phyloP scores from a whole-genome alignment of 2,113 vertebrate genomes.

The Limanda limanda region DNA sequence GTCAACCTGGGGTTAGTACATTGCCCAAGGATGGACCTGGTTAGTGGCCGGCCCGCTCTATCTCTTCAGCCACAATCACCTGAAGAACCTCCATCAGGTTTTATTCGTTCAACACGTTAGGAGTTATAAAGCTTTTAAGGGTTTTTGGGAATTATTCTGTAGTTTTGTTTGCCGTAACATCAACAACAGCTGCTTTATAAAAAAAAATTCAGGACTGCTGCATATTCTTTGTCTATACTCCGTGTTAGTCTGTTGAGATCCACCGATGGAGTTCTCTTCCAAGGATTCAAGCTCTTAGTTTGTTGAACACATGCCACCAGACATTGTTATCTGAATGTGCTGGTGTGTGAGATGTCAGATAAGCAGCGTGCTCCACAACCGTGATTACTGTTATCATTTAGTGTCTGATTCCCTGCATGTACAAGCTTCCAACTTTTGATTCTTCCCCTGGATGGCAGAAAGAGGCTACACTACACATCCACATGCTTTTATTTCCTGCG shows the following conservation, averaged over 20 bases:
- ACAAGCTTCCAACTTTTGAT: background rate
- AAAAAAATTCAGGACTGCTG: background rate
- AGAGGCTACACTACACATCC: background rate
- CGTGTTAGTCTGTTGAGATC: background rate
- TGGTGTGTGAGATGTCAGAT: background rate
- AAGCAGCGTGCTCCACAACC: background rate
- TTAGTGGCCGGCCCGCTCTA: no score
- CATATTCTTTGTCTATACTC: background rate
- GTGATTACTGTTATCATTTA: background rate
- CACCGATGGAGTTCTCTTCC: conserved; percentile 7
- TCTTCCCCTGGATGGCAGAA: conserved; percentile 2
- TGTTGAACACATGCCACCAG: background rate
- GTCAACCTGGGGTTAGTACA: no score
- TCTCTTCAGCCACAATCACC: no score
- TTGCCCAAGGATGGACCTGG: no score
- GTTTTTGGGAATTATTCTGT: background rate
- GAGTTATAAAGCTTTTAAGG: background rate
- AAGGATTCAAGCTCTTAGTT: background rate
- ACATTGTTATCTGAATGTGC: background rate
- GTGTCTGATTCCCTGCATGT: no score
- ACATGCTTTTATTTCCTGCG: background rate
- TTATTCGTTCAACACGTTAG: background rate
- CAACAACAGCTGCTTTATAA: background rate
- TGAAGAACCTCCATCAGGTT: background rate
- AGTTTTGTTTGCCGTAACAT: background rate